A percentile compares a stretch with the other conserved stretches of the same genome.
Evolutionary conservation across 2,888 invertebrate species (phyloP).

Genomic region (Mythimna loreyi): DNA sequence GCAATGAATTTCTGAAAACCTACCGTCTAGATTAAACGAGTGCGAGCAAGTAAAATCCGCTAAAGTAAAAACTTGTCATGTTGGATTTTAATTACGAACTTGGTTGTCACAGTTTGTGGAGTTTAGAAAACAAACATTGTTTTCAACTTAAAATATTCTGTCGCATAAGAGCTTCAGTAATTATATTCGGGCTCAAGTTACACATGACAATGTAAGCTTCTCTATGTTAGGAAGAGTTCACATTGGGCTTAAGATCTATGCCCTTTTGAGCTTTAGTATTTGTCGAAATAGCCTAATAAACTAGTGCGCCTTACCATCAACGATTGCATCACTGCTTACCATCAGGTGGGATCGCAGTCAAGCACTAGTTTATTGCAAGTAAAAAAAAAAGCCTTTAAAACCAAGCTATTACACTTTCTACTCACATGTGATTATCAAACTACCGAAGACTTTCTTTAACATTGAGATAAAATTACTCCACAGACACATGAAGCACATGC

Average conservation of each 20-base stretch:
- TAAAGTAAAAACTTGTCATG: constrained; percentile 41
- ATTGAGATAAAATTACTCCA: too few relatives aligned
- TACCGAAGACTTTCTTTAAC: too few relatives aligned
- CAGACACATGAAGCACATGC: too few relatives aligned
- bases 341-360: too few relatives aligned
- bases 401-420: too few relatives aligned
- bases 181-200: constrained; percentile 39
- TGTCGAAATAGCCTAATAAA: too few relatives aligned
- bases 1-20: background rate
- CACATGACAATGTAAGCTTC: constrained; percentile 31
- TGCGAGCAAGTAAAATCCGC: constrained; percentile 13
- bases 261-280: too few relatives aligned
- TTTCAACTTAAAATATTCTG: constrained; percentile 55
- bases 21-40: constrained; percentile 6
- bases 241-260: background rate
- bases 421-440: too few relatives aligned
- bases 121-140: constrained; percentile 58
- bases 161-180: constrained; percentile 19
- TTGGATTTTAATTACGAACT: constrained; percentile 61
- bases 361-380: too few relatives aligned
- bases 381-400: too few relatives aligned
- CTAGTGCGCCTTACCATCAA: too few relatives aligned
- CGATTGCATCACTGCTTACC: too few relatives aligned
- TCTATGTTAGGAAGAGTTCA: constrained; percentile 1
- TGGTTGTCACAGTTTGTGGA: constrained; percentile 32